Percentiles rank a stretch among this genome's conserved stretches.
phyloP scores from a whole-genome alignment of 2,797 vertebrate genomes.

The Pitangus sulphuratus region DNA sequence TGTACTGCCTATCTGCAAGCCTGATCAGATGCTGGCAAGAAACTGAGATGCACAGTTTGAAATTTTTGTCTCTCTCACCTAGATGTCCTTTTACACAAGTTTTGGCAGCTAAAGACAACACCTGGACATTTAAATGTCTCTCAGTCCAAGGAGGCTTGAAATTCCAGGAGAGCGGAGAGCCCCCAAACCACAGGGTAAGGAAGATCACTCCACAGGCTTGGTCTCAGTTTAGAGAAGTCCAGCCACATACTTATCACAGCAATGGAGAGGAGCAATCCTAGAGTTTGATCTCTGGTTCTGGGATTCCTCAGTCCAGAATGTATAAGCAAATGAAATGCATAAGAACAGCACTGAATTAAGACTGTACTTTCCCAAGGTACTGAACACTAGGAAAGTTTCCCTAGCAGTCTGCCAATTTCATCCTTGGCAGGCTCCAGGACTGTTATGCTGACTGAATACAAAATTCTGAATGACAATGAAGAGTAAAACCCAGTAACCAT shows the following conservation, averaged over 20 bases:
- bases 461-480: constrained; percentile 37
- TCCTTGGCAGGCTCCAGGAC: neutral
- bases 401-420: neutral
- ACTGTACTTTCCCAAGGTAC: neutral
- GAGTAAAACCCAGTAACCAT: constrained; percentile 21
- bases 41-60: neutral
- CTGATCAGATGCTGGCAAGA: neutral
- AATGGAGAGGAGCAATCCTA: neutral
- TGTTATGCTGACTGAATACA: constrained; percentile 3
- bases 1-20: neutral
- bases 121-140: neutral
- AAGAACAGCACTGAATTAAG: neutral
- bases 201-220: neutral
- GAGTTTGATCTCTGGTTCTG: neutral
- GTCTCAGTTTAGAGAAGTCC: neutral
- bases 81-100: neutral
- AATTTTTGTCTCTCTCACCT: neutral
- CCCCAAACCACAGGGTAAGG: neutral
- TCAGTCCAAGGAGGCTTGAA: neutral
- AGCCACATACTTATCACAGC: neutral
- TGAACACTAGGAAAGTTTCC: neutral
- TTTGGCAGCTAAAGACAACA: neutral
- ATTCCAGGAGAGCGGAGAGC: neutral
- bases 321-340: neutral
- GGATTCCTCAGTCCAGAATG: neutral